Percentiles rank a stretch among this genome's conserved stretches.
phyloP scores from a whole-genome alignment of 1,140 invertebrate species.

The Globodera rostochiensis region DNA sequence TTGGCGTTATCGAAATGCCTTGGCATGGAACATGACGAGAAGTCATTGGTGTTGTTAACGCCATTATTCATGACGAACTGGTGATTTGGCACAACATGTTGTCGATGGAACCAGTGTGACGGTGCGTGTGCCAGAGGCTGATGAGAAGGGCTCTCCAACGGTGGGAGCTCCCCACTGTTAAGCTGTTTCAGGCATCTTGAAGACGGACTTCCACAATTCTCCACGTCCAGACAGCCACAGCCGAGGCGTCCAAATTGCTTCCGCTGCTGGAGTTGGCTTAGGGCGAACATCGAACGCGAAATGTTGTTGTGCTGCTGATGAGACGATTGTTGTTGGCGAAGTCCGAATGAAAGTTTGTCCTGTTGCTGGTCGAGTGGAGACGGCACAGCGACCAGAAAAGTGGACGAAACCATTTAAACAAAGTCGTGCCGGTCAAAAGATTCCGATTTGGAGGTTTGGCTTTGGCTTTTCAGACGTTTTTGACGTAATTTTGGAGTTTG shows the following conservation, averaged over 20 bases:
- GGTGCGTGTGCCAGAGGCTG: conserved; percentile 12
- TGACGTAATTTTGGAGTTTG: neutral
- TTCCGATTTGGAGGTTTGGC: too few relatives aligned
- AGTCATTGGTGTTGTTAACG: too few relatives aligned
- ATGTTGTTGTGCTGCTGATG: conserved; percentile 8
- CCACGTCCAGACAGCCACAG: neutral
- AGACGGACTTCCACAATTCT: conserved; percentile 9
- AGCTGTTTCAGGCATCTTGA: neutral
- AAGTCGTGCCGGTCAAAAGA: too few relatives aligned
- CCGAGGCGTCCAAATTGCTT: neutral
- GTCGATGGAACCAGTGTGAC: conserved; percentile 14
- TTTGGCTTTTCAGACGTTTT: neutral
- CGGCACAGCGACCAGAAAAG: neutral
- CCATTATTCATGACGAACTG: conserved; percentile 2
- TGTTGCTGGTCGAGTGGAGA: neutral
- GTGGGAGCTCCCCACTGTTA: neutral
- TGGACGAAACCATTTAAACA: conserved; percentile 16
- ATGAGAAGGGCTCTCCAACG: neutral
- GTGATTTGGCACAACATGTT: conserved; percentile 2
- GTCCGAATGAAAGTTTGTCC: neutral
- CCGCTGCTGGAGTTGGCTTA: conserved; percentile 12
- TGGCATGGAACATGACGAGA: too few relatives aligned
- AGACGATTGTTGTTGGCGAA: neutral
- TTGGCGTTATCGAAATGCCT: neutral
- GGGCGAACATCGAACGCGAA: conserved; percentile 26